These are phyloP conservation scores for Drosophila busckii DNA, from an alignment of 1,140 invertebrate species.

Conservation along the genomic window DNA sequence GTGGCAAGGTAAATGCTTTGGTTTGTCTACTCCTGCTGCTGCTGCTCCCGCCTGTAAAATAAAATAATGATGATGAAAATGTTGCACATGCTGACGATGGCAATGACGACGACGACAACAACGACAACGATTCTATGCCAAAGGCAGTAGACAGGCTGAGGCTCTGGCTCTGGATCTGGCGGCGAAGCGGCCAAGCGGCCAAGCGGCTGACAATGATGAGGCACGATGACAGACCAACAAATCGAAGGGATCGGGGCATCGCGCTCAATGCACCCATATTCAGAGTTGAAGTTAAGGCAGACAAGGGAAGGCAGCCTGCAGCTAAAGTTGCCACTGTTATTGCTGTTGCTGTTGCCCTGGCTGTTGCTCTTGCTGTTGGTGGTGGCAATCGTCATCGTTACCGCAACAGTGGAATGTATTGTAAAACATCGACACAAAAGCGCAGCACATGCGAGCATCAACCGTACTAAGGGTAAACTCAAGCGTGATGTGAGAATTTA, in stretches of 20 bases:
- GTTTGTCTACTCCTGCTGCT: conserved; percentile 31
- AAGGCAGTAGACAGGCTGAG: conserved; percentile 4
- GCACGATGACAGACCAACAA: conserved; percentile 75
- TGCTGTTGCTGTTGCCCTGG: conserved; percentile 20
- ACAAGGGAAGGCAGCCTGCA: conserved; percentile 34
- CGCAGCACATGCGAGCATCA: conserved; percentile 34
- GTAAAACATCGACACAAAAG: conserved; percentile 67
- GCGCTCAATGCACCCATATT: conserved; percentile 34
- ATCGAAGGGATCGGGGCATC: conserved; percentile 57
- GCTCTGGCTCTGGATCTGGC: conserved; percentile 1
- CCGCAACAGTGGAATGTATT: conserved; percentile 72
- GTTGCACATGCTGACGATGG: conserved; percentile 64
- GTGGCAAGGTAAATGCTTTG: conserved; percentile 25
- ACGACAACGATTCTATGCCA: background rate
- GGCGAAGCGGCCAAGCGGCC: background rate
- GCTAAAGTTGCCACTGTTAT: conserved; percentile 67
- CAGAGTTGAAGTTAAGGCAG: background rate
- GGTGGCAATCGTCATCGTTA: conserved; percentile 67
- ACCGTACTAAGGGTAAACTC: conserved; percentile 42
- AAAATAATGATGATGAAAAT: conserved; percentile 76
- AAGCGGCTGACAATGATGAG: conserved; percentile 68
- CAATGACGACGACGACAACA: conserved; percentile 18
- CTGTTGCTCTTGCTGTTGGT: conserved; percentile 15
- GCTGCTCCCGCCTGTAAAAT: conserved; percentile 47
- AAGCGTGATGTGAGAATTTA: conserved; percentile 63